Evolutionary conservation across 2,113 vertebrate species (phyloP).

Genomic region (Syngnathoides biaculeatus): DNA sequence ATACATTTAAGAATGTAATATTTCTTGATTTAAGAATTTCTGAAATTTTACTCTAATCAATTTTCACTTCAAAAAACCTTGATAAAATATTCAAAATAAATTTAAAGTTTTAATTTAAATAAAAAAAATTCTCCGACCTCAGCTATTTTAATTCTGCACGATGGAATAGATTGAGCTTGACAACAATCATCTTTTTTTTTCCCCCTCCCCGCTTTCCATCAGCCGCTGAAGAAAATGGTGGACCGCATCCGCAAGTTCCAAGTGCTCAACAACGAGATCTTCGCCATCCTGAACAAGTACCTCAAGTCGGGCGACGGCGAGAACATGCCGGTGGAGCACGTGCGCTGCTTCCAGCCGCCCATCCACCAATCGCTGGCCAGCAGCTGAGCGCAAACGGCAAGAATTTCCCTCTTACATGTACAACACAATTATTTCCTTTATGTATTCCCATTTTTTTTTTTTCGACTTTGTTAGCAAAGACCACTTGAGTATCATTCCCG

Average conservation of each 20-base stretch:
- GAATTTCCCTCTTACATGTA: conserved; percentile 21
- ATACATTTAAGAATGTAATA: too few species aligned
- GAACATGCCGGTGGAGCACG: conserved; percentile 92
- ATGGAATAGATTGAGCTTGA: too few species aligned
- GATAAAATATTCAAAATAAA: too few species aligned
- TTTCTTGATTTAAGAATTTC: too few species aligned
- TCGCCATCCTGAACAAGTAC: conserved; percentile 92
- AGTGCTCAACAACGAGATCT: conserved; percentile 92
- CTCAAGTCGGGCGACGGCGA: conserved; percentile 92
- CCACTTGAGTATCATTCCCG: conserved; percentile 40
- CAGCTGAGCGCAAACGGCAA: conserved; percentile 71
- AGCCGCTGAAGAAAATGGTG: conserved; percentile 99
- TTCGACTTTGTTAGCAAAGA: conserved; percentile 27
- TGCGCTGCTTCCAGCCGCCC: conserved; percentile 96
- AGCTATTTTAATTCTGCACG: too few species aligned
- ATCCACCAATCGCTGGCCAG: conserved; percentile 97
- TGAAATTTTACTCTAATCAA: too few species aligned
- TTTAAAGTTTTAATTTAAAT: too few species aligned
- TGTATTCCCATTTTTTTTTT: conserved; percentile 26
- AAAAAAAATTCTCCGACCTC: too few species aligned
- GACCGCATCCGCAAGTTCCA: conserved; percentile 98
- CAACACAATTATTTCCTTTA: conserved; percentile 23
- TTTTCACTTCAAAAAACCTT: too few species aligned
- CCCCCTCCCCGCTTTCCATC: too few species aligned
- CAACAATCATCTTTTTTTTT: background rate